Conservation (phyloP, 2,888 invertebrate genomes). For the Creontiades dilutus region DNA sequence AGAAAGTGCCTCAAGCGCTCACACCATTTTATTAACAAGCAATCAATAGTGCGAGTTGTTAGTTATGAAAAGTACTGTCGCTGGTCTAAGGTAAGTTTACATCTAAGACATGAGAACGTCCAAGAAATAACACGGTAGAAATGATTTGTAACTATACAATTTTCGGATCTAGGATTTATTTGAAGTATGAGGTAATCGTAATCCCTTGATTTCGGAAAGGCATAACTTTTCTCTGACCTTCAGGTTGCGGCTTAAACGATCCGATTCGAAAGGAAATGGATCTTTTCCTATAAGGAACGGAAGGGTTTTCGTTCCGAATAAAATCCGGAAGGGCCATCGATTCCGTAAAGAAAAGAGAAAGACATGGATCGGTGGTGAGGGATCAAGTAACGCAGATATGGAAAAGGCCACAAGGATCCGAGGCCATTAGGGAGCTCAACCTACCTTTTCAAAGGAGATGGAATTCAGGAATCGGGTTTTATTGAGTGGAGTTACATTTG, state of each 20-base stretch:
- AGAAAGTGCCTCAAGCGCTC: too few relatives aligned
- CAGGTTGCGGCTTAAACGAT: slow-evolving; percentile 63
- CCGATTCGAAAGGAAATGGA: slow-evolving; percentile 34
- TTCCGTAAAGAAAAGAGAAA: not conserved
- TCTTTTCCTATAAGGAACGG: slow-evolving; percentile 34
- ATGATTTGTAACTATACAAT: too few relatives aligned
- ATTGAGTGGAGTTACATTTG: slow-evolving; percentile 68
- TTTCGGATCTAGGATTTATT: too few relatives aligned
- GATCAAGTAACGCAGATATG: slow-evolving; percentile 56
- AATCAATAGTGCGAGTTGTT: too few relatives aligned
- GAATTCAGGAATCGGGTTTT: slow-evolving; percentile 69
- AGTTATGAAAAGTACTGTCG: too few relatives aligned
- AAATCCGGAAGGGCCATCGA: slow-evolving; percentile 55
- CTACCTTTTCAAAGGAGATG: slow-evolving; percentile 66
- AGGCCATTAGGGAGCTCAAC: slow-evolving; percentile 53
- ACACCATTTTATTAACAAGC: too few relatives aligned
- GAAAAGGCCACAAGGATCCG: slow-evolving; percentile 61
- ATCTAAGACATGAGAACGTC: too few relatives aligned
- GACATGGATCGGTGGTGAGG: not conserved
- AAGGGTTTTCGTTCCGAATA: slow-evolving; percentile 44
- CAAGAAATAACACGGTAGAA: too few relatives aligned
- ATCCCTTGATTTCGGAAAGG: not conserved
- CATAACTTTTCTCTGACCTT: slow-evolving; percentile 47
- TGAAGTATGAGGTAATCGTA: too few relatives aligned
- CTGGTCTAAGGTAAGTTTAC: too few relatives aligned